phyloP scores from a whole-genome alignment of 2,888 invertebrate species.

The Andrena haemorrhoa region DNA sequence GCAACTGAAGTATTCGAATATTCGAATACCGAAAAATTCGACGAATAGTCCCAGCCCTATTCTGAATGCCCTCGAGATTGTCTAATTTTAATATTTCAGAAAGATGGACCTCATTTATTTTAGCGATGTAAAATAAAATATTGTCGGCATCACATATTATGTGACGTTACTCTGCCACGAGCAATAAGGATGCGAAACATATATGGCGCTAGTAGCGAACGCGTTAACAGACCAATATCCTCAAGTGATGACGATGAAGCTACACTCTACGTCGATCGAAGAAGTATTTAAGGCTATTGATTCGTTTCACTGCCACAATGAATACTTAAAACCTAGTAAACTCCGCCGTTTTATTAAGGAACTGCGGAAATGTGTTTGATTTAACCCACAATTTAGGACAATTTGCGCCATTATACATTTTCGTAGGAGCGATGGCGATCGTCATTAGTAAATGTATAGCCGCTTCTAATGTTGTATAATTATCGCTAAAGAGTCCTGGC shows the following conservation, averaged over 20 bases:
- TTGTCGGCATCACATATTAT: too few species aligned
- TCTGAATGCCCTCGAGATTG: too few species aligned
- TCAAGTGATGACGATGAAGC: background rate
- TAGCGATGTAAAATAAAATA: too few species aligned
- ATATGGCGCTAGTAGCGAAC: too few species aligned
- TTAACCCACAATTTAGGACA: background rate
- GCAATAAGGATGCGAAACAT: too few species aligned
- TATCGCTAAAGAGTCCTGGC: slow-evolving; percentile 35
- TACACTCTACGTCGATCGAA: background rate
- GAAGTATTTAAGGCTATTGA: too few species aligned
- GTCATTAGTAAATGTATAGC: slow-evolving; percentile 28
- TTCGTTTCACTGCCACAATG: background rate
- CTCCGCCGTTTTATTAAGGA: background rate
- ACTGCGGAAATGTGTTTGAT: background rate
- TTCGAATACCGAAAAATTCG: too few species aligned
- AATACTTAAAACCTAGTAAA: background rate
- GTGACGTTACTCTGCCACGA: too few species aligned
- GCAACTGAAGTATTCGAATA: too few species aligned
- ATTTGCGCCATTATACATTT: background rate
- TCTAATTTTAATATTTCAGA: too few species aligned
- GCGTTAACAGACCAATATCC: background rate
- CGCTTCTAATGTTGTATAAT: slow-evolving; percentile 41
- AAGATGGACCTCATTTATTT: too few species aligned
- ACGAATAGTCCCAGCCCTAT: too few species aligned
- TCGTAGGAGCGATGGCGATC: background rate